Evolutionary conservation across 92 coral and sea anemone genomes (phyloP), one percentile per base, ranked within the genome.

Genomic region (Chrysogorgia sp.): DNA sequence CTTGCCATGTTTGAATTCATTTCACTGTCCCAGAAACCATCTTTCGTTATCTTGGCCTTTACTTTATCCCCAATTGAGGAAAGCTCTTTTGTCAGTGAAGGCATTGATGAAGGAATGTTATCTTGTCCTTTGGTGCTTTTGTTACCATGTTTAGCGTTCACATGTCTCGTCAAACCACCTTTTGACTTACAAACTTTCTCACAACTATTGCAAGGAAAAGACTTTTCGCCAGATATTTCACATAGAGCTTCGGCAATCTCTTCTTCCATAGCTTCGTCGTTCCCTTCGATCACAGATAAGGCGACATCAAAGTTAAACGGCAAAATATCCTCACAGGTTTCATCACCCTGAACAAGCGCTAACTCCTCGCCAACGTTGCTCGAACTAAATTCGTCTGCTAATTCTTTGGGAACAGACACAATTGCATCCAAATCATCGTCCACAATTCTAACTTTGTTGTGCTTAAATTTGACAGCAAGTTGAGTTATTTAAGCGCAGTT

Each of bases 341-440:
- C 68, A 0, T 26, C 40, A 61, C 7, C 40, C 19, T 61, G 4
- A 26, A 10, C 68, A 61, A 61, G 14, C 68, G 40, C 41, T 19
- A 28, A 26, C 68, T 61, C 68, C 66, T 60, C 66, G 66, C 28
- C 28, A 5, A 60, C 28, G 8, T 10, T 10, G 34, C 66, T 26
- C 66, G 66, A 22, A 29, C 32, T 5, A 22, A 19, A 2, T 60
- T 60, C 28, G 30, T 30, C 66, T 61, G 25, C 68, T 61, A 61
- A 28, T 26, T 61, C 40, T 8, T 61, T 40, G 3, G 68, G 68
- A 26, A 61, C 5, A 7, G 68, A 26, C 20, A 61, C 40, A 6
- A 61, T 61, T 26, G 68, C 68, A 6, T 61, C 41, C 40, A 61
- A 61, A 61, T 61, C 68, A 23, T 61, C 68, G 35, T 61, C 68